These are phyloP conservation scores for Salvelinus alpinus DNA, from an alignment of 2,113 vertebrate species.

Conservation along the genomic window DNA sequence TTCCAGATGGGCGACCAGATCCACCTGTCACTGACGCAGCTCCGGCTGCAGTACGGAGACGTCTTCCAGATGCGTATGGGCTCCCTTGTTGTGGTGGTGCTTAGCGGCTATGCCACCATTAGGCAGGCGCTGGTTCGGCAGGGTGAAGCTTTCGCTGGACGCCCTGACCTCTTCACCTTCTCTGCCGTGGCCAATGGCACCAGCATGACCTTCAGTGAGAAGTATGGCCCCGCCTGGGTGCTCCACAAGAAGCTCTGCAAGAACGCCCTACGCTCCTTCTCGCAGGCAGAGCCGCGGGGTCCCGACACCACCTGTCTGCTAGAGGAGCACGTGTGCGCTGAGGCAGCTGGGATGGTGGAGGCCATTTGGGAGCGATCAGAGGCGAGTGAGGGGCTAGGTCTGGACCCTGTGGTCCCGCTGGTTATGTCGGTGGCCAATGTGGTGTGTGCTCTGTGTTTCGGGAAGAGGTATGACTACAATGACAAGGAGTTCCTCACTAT, in stretches of 20 bases:
- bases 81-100: constrained; percentile 64
- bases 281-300: constrained; percentile 60
- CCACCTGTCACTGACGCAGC: constrained; percentile 66
- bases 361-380: constrained; percentile 33
- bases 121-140: constrained; percentile 40
- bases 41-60: constrained; percentile 67
- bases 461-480: constrained; percentile 67
- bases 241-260: constrained; percentile 71
- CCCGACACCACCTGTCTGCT: constrained; percentile 69
- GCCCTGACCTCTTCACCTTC: constrained; percentile 70
- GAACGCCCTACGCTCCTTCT: constrained; percentile 68
- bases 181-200: constrained; percentile 71
- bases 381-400: not conserved
- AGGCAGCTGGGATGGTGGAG: constrained; percentile 68
- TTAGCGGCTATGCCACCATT: constrained; percentile 3
- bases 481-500: constrained; percentile 73
- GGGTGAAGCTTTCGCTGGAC: constrained; percentile 66
- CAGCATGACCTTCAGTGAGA: constrained; percentile 71
- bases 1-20: constrained; percentile 67
- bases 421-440: constrained; percentile 66
- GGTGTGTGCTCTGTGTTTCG: constrained; percentile 68
- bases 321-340: constrained; percentile 67
- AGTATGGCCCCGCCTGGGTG: constrained; percentile 63
- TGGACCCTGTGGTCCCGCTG: constrained; percentile 50
- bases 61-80: constrained; percentile 64